phyloP scores from a whole-genome alignment of 2,113 vertebrate species.

The Misgurnus anguillicaudatus region DNA sequence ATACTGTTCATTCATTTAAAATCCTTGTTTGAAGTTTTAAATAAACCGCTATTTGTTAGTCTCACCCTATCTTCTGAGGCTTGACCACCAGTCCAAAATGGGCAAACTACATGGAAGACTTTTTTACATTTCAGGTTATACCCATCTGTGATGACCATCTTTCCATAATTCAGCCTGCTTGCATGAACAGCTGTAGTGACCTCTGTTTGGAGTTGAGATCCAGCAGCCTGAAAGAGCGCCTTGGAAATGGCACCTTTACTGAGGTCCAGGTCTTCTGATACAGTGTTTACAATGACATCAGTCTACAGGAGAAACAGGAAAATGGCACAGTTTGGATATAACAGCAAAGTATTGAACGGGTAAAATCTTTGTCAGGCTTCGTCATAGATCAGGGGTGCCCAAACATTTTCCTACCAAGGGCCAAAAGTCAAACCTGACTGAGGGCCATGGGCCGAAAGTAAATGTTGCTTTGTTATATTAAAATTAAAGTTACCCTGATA shows the following conservation, averaged over 20 bases:
- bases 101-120: constrained; percentile 78
- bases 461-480: no score
- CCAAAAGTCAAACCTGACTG: no score
- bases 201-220: constrained; percentile 73
- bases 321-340: no score
- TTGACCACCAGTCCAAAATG: constrained; percentile 54
- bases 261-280: constrained; percentile 74
- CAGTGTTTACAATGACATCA: constrained; percentile 80
- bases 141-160: constrained; percentile 74
- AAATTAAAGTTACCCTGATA: no score
- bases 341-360: no score
- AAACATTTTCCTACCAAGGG: no score
- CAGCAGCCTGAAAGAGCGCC: constrained; percentile 77
- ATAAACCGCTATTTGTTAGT: background rate
- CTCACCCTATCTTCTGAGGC: constrained; percentile 68
- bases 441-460: no score
- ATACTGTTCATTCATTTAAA: no score
- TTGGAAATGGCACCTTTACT: constrained; percentile 73
- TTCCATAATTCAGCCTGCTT: background rate
- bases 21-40: no score
- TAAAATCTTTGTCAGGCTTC: no score
- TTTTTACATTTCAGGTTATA: constrained; percentile 67
- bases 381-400: no score
- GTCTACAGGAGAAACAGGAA: constrained; percentile 67
- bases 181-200: background rate